phyloP scores from a whole-genome alignment of 2,888 invertebrate species.

The Lithosia quadra region DNA sequence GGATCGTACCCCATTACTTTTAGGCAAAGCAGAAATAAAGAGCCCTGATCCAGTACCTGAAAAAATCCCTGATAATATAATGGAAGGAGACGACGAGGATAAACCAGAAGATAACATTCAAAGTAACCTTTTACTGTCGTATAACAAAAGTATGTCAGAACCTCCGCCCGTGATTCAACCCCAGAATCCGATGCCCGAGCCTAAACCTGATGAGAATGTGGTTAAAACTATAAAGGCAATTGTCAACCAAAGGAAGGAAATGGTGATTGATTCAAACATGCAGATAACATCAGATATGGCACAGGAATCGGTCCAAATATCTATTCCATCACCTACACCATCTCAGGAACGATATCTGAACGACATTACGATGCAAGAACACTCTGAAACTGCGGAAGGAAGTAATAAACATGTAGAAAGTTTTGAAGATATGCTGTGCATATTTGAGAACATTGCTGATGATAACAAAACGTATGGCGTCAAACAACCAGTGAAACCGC shows the following conservation, averaged over 20 bases:
- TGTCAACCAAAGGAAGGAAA: slow-evolving; percentile 86
- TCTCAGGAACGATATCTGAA: slow-evolving; percentile 89
- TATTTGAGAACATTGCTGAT: slow-evolving; percentile 89
- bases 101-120: slow-evolving; percentile 77
- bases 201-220: slow-evolving; percentile 72
- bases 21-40: slow-evolving; percentile 82
- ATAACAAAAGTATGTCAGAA: slow-evolving; percentile 68
- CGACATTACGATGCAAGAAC: slow-evolving; percentile 88
- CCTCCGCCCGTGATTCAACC: too few species aligned
- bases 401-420: slow-evolving; percentile 88
- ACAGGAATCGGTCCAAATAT: slow-evolving; percentile 89
- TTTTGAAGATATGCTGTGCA: slow-evolving; percentile 90
- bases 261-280: slow-evolving; percentile 86
- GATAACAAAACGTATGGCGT: slow-evolving; percentile 72
- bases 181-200: slow-evolving; percentile 57
- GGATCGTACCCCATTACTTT: slow-evolving; percentile 76
- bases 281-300: slow-evolving; percentile 86
- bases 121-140: slow-evolving; percentile 71
- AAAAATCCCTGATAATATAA: slow-evolving; percentile 84
- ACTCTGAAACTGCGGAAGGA: slow-evolving; percentile 84
- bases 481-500: slow-evolving; percentile 59
- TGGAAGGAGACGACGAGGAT: slow-evolving; percentile 82
- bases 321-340: slow-evolving; percentile 89
- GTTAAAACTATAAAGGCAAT: slow-evolving; percentile 86
- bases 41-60: slow-evolving; percentile 84